Conservation (phyloP, 2,797 vertebrate genomes). For the Ispidina picta region DNA sequence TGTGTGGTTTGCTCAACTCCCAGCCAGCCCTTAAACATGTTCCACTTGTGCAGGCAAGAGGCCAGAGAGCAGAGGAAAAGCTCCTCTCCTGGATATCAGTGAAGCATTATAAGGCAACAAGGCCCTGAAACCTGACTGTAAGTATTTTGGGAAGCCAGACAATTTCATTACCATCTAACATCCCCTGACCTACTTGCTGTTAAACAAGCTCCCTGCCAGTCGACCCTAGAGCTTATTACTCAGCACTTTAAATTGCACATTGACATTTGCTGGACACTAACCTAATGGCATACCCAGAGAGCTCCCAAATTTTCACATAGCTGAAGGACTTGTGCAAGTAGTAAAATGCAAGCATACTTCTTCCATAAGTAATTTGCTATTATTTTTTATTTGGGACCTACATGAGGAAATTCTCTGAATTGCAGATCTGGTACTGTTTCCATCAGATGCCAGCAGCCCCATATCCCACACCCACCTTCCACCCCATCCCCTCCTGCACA, state of each 20-base stretch:
- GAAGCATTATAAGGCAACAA: not conserved
- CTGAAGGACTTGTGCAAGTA: not conserved
- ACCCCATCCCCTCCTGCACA: not conserved
- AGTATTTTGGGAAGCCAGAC: conserved; percentile 45
- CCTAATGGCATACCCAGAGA: not conserved
- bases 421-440: fast-evolving
- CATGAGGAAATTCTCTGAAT: fast-evolving
- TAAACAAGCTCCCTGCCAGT: not conserved
- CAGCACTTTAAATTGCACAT: not conserved
- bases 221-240: not conserved
- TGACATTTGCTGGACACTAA: not conserved
- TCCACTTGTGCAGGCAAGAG: not conserved
- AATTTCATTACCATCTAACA: conserved; percentile 36
- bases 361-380: not conserved
- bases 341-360: not conserved
- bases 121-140: not conserved
- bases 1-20: not conserved
- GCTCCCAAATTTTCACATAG: fast-evolving
- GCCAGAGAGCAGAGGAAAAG: not conserved
- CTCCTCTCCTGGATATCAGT: not conserved
- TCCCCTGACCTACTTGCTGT: not conserved
- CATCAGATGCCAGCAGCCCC: fast-evolving
- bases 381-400: not conserved
- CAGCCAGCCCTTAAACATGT: not conserved
- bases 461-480: not conserved